Percentiles rank a stretch among this genome's conserved stretches.
phyloP scores from a whole-genome alignment of 2,888 invertebrate species.

The Micoletzkya japonica region DNA sequence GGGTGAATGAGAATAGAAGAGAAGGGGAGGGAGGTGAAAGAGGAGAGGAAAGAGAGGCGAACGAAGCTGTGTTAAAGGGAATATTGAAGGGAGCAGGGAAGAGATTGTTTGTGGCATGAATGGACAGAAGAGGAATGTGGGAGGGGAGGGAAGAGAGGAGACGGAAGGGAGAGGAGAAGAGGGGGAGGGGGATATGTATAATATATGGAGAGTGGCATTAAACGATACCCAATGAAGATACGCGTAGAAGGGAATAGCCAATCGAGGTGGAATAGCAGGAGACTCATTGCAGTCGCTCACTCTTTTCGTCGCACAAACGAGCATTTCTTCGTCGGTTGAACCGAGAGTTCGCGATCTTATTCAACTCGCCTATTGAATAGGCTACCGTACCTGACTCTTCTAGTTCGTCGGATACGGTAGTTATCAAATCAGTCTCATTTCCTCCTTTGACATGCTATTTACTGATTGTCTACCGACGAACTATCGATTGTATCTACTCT shows the following conservation, averaged over 20 bases:
- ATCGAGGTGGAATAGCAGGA: not conserved
- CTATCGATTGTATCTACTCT: not conserved
- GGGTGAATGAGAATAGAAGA: not conserved
- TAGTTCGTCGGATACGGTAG: too few relatives aligned
- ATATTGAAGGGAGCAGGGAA: too few relatives aligned
- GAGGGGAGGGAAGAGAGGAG: constrained; percentile 2
- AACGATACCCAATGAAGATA: not conserved
- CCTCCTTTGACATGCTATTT: too few relatives aligned
- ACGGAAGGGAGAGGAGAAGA: not conserved
- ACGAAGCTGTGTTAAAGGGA: not conserved
- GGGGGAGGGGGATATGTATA: not conserved
- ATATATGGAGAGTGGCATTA: not conserved
- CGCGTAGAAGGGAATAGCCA: not conserved
- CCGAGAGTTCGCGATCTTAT: constrained; percentile 32
- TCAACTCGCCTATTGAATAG: constrained; percentile 27
- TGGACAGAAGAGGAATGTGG: not conserved
- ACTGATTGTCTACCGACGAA: not conserved
- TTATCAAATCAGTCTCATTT: too few relatives aligned
- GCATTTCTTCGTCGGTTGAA: constrained; percentile 28
- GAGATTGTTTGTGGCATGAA: not conserved
- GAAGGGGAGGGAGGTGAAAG: constrained; percentile 1
- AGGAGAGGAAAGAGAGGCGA: not conserved
- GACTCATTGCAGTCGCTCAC: constrained; percentile 30
- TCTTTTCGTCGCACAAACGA: constrained; percentile 35
- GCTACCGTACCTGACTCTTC: too few relatives aligned